Percentiles rank a stretch among this genome's conserved stretches.
Conservation (phyloP, 2,888 invertebrate genomes). For the Phalera bucephala region DNA sequence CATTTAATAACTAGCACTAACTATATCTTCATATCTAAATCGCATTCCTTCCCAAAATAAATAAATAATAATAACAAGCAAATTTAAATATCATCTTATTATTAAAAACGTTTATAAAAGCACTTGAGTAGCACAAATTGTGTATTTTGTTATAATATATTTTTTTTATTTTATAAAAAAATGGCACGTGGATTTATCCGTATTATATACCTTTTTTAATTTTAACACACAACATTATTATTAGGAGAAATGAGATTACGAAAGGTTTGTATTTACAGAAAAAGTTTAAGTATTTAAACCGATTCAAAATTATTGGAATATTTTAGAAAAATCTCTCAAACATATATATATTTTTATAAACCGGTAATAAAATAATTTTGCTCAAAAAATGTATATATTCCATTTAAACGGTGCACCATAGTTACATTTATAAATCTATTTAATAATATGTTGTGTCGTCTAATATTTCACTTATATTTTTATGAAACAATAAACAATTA, state of each 20-base stretch:
- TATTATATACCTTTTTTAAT: slow-evolving; percentile 55
- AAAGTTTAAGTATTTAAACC: slow-evolving; percentile 40
- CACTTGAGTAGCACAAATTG: slow-evolving; percentile 76
- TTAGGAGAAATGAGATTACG: slow-evolving; percentile 52
- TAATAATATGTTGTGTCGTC: slow-evolving; percentile 56
- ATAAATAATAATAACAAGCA: slow-evolving; percentile 70
- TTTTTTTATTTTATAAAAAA: slow-evolving; percentile 52
- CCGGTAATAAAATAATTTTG: slow-evolving; percentile 37
- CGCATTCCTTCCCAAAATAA: slow-evolving; percentile 53
- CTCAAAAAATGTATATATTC: slow-evolving; percentile 52
- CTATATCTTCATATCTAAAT: slow-evolving; percentile 45
- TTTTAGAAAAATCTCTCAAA: slow-evolving; percentile 24
- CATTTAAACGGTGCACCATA: slow-evolving; percentile 76
- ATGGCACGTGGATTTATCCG: slow-evolving; percentile 69
- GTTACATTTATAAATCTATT: slow-evolving; percentile 56
- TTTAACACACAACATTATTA: slow-evolving; percentile 66
- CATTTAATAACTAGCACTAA: slow-evolving; percentile 45
- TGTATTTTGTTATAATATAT: slow-evolving; percentile 50
- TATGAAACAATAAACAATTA: slow-evolving; percentile 51
- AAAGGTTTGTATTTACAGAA: slow-evolving; percentile 74
- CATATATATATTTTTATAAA: slow-evolving; percentile 26
- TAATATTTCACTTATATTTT: slow-evolving; percentile 44
- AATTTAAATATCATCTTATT: slow-evolving; percentile 76
- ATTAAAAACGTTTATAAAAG: slow-evolving; percentile 72
- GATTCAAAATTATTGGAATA: slow-evolving; percentile 56